Base-by-base conservation (phyloP, 2,888 invertebrate genomes). In the Catocala sponsa region DNA sequence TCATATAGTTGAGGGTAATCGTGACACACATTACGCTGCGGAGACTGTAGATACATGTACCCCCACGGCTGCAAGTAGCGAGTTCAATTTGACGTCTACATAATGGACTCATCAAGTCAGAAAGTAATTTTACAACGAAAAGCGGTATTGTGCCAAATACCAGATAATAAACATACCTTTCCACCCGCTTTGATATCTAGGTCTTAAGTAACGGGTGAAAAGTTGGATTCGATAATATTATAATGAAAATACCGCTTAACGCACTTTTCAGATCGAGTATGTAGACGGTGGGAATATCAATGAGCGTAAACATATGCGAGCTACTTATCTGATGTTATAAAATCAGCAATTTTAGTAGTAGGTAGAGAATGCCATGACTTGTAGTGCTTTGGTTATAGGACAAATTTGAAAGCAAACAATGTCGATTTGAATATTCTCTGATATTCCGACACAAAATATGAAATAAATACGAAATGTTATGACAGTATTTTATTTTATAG, bases 121-220 rank as follows among this genome's bases (percentile, higher is more conserved):
- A 81, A 84, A 83, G 81, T 81, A 82, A 82, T 79, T 82, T 76
- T 67, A 67, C 75, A 74, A 76, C 72, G 72, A 74, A 72, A 72
- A 79, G 78, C 77, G 78, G 82, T 78, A 82, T 82, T 80, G 85
- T 84, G 81, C 82, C 84, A 83, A 84, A 85, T 84, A 84, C 78
- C 82, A 79, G 76, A 80, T 76, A 79, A 76, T 82, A 84, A 83
- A 83, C 70, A 78, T 80, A 85, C 81, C 82, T 91, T 90, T 89
- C 86, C 89, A 87, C 79, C 84, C 82, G 84, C 85, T 79, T 87
- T 86, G 78, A 83, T 86, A 89, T 88, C 84, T 88, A 88, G 88
- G 89, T 82, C 85, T 84, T 74, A 73, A 73, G 78, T 90, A 86
- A 88, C 87, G 87, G 87, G 61, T 73, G 74, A 71, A 69, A 70